Percentiles rank a stretch among this genome's conserved stretches.
These are phyloP conservation scores for Odontomachus brunneus DNA, from an alignment of 1,140 invertebrate species.

Conservation along the genomic window DNA sequence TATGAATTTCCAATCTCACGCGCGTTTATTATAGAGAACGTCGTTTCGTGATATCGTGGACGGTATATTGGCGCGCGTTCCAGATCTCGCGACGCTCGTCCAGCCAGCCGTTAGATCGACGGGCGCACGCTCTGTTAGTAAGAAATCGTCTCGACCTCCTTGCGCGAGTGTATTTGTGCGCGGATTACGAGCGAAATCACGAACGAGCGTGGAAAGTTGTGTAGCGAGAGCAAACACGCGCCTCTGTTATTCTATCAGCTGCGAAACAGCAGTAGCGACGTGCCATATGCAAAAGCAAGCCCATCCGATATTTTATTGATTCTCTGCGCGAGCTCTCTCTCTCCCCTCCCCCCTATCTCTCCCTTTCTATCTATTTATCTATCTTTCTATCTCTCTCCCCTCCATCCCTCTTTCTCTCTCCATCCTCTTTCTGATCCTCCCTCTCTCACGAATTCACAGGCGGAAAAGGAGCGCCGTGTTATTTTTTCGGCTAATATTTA, in stretches of 20 bases:
- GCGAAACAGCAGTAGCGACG: conserved; percentile 55
- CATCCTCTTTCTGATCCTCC: no score
- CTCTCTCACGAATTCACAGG: conserved; percentile 36
- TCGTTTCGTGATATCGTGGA: neutral
- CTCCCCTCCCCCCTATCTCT: no score
- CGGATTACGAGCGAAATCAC: conserved; percentile 72
- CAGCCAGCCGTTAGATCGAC: conserved; percentile 40
- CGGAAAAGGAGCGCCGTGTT: conserved; percentile 18
- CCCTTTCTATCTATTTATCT: no score
- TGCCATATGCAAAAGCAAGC: conserved; percentile 65
- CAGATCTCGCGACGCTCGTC: neutral
- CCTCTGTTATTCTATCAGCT: conserved; percentile 74
- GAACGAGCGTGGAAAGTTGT: conserved; percentile 56
- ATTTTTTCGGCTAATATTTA: conserved; percentile 52
- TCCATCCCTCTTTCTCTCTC: neutral
- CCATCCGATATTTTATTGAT: conserved; percentile 69
- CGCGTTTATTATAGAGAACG: neutral
- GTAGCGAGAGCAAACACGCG: conserved; percentile 74
- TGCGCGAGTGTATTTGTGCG: conserved; percentile 58
- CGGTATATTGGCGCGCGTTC: neutral
- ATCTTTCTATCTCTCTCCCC: neutral
- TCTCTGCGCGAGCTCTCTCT: neutral
- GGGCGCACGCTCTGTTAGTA: conserved; percentile 55
- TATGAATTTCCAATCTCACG: neutral
- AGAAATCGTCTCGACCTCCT: conserved; percentile 62